Conservation (phyloP, 2,888 invertebrate species). For the Chrysolina oricalcia region DNA sequence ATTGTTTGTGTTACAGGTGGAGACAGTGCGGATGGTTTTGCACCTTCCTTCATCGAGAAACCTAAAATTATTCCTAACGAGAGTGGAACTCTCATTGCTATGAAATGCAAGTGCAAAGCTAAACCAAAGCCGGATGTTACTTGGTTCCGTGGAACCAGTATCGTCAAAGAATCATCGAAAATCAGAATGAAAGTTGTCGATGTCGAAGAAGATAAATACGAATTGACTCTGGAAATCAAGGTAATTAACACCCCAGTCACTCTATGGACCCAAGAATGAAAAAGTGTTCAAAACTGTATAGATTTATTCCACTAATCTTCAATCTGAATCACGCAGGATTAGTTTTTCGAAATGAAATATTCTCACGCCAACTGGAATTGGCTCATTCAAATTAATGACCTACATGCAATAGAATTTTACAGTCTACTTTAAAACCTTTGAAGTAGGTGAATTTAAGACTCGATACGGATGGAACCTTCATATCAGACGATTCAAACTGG, state of each 20-base stretch:
- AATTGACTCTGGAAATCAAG: slow-evolving; percentile 88
- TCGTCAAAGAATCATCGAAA: slow-evolving; percentile 89
- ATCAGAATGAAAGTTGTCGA: slow-evolving; percentile 85
- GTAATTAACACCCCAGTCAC: slow-evolving; percentile 68
- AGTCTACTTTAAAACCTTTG: too few relatives aligned
- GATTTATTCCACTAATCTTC: too few relatives aligned
- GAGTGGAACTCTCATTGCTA: slow-evolving; percentile 95
- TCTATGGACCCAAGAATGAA: too few relatives aligned
- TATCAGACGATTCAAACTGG: too few relatives aligned
- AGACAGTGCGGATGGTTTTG: slow-evolving; percentile 93
- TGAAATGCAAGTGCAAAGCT: slow-evolving; percentile 97
- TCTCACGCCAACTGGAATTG: too few relatives aligned
- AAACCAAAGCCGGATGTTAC: slow-evolving; percentile 95
- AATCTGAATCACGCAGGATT: too few relatives aligned
- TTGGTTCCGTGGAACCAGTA: slow-evolving; percentile 94
- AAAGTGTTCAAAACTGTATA: too few relatives aligned
- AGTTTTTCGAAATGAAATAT: too few relatives aligned
- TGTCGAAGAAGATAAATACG: slow-evolving; percentile 89
- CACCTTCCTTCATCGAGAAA: slow-evolving; percentile 98
- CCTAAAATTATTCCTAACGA: slow-evolving; percentile 99
- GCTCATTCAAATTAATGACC: too few relatives aligned
- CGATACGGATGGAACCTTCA: too few relatives aligned
- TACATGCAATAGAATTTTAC: too few relatives aligned
- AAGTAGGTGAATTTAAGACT: too few relatives aligned
- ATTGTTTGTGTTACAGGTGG: slow-evolving; percentile 79